Conservation (phyloP, 2,797 vertebrate species). For the Lemur catta region DNA sequence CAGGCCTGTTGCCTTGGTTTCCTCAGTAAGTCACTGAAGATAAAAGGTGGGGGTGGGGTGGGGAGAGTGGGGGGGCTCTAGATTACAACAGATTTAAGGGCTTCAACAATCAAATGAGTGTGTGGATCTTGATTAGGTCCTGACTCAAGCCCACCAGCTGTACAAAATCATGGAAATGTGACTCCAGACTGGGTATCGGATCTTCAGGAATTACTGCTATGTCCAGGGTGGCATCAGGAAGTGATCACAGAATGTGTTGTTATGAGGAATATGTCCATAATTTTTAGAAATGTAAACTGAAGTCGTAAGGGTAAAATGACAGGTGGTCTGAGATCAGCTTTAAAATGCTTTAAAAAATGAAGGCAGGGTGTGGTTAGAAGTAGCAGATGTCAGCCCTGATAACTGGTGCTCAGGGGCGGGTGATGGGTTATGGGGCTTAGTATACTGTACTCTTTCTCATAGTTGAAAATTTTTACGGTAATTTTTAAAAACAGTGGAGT, state of each 20-base stretch:
- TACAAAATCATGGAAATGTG: neutral
- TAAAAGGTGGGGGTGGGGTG: neutral
- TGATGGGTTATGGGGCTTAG: neutral
- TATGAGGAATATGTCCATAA: neutral
- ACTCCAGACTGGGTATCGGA: neutral
- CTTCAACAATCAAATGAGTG: neutral
- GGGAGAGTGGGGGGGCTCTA: neutral
- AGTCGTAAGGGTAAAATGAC: neutral
- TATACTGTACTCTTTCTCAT: neutral
- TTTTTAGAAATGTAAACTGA: neutral
- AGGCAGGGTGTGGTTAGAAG: neutral
- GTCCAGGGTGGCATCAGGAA: neutral
- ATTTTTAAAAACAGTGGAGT: neutral
- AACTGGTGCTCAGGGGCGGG: neutral
- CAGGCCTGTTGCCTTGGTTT: neutral
- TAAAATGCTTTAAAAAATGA: neutral
- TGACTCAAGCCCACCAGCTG: neutral
- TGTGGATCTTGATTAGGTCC: neutral
- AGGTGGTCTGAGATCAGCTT: neutral
- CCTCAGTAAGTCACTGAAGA: neutral
- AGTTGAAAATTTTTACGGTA: neutral
- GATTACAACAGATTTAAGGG: neutral
- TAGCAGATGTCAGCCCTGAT: neutral
- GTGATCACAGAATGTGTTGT: neutral
- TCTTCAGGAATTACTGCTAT: neutral